Percentiles rank a stretch among this genome's conserved stretches.
These are phyloP conservation scores for Polypterus bichir DNA, from an alignment of 2,113 vertebrate genomes.

Conservation along the genomic window DNA sequence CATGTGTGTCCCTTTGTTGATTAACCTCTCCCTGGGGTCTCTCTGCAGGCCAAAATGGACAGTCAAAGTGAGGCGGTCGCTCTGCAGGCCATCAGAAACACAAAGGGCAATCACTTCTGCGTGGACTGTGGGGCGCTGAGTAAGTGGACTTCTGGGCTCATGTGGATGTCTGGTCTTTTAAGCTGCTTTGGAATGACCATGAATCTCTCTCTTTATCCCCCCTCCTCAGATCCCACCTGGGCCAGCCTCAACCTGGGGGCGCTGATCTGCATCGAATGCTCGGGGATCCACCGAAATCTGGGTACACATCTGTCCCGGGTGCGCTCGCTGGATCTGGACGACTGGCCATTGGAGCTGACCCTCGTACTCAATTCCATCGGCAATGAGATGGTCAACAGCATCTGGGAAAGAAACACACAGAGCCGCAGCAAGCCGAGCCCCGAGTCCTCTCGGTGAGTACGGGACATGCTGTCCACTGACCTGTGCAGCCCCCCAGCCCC, in stretches of 20 bases:
- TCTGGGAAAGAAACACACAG: constrained; percentile 80
- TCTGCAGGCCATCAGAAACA: constrained; percentile 82
- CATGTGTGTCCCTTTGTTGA: too few species aligned
- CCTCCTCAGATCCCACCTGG: constrained; percentile 74
- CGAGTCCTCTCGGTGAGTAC: constrained; percentile 63
- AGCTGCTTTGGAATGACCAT: background rate
- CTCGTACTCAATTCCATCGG: constrained; percentile 83
- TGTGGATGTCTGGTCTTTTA: background rate
- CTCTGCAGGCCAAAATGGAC: constrained; percentile 66
- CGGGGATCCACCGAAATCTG: constrained; percentile 87
- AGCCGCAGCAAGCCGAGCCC: constrained; percentile 71
- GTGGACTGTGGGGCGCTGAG: constrained; percentile 83
- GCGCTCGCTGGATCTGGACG: constrained; percentile 85
- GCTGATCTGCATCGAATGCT: constrained; percentile 92
- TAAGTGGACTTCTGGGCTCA: constrained; percentile 39
- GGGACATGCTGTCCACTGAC: too few species aligned
- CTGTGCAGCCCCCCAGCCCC: too few species aligned
- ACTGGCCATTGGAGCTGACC: constrained; percentile 85
- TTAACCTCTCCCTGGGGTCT: background rate
- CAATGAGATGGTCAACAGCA: constrained; percentile 77
- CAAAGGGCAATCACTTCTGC: constrained; percentile 81
- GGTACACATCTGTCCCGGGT: constrained; percentile 89
- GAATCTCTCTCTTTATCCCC: background rate
- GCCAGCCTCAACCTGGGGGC: constrained; percentile 89
- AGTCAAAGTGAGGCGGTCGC: constrained; percentile 92